Base-by-base conservation (phyloP, 2,113 vertebrate genomes). In the Passer montanus region DNA sequence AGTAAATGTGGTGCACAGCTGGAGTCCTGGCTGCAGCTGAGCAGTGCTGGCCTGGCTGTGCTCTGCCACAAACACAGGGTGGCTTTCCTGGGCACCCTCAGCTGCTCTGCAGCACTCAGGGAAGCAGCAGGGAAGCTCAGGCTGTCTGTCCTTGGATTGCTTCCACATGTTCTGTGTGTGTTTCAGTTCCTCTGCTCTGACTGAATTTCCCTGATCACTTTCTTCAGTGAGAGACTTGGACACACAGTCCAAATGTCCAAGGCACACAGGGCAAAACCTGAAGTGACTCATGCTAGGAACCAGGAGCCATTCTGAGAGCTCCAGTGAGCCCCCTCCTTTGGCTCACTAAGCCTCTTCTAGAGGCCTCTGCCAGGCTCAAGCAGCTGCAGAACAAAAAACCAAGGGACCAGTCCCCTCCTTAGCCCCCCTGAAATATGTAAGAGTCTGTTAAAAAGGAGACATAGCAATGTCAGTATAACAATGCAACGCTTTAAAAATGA, bases 381-480 rank as follows among this genome's bases (percentile, higher is more conserved):
- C 47, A 66, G 55, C 39, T 75, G 56, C 21, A 60, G 55, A 77
- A 70, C 50, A 80, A 31, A 80, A 30, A 50, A 81, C 28, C 28
- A 30, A 43, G 52, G 63, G 30, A 83, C 28, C 52, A 35, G 43
- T 35, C 43, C 63, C 63, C n/a, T 35, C 13, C 19, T 5, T 18
- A 19, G 39, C 5, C 17, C 6, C 20, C 52, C 2, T 39, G 53
- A 78, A 87, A 64, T 16, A 60, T 2, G 7, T 22, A 87, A 63
- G 39, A 63, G 39, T 10, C 66, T 63, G n/a, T 53, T 87, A 62
- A 68, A 92, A 89, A 79, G 31, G 33, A 87, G 74, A 60, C 80
- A 64, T 13, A 87, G 44, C 69, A 73, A 87, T 44, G 85, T 82
- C 90, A 87, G 83, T 28, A 44, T 63, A 81, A 68, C 68, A 77